Evolutionary conservation across 2,113 vertebrate species (phyloP).

Genomic region (Emydocephalus ijimae): DNA sequence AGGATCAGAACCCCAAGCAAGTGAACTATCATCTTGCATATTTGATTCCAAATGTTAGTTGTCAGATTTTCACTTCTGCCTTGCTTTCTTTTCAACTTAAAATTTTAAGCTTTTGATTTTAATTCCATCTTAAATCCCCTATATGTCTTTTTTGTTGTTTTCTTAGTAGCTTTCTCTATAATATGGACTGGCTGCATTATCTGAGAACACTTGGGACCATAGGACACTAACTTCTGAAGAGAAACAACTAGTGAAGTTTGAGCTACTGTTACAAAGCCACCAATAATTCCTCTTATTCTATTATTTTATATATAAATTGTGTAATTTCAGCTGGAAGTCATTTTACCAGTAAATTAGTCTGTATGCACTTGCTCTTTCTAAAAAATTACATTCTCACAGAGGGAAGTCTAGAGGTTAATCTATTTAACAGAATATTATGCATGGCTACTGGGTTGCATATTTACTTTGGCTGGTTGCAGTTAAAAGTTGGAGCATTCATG

Average conservation of each 20-base stretch:
- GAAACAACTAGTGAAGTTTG: background rate
- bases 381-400: background rate
- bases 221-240: background rate
- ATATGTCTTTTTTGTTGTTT: background rate
- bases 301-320: background rate
- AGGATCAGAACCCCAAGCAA: background rate
- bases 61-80: background rate
- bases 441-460: background rate
- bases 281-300: background rate
- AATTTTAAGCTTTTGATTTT: background rate
- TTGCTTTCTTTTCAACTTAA: background rate
- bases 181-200: background rate
- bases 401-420: background rate
- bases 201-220: background rate
- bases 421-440: background rate
- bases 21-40: no score
- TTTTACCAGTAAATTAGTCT: background rate
- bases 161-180: background rate
- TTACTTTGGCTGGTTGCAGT: background rate
- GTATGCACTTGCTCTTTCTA: background rate
- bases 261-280: background rate
- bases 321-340: background rate
- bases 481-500: background rate
- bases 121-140: background rate
- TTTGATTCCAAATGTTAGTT: background rate